Evolutionary conservation across 2,888 invertebrate genomes (phyloP).

Genomic region (Andrena minutula): DNA sequence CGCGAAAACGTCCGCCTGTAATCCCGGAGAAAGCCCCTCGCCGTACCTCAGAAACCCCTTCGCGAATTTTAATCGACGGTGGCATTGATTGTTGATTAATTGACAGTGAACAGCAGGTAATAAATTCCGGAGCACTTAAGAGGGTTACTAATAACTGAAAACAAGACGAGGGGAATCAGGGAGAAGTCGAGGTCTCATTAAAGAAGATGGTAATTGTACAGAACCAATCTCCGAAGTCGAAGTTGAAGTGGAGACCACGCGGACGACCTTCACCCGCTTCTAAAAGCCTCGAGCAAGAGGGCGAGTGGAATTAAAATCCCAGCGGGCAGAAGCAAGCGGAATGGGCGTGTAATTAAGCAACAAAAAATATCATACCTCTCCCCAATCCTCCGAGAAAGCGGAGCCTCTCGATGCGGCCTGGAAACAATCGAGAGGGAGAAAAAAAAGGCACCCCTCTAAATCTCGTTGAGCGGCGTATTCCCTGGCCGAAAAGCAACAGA

Average conservation of each 20-base stretch:
- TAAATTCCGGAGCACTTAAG: neutral
- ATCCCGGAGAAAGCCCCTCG: neutral
- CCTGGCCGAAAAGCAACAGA: neutral
- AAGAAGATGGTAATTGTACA: neutral
- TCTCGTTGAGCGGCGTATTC: conserved; percentile 13
- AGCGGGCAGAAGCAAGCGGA: too few species aligned
- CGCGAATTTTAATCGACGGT: too few species aligned
- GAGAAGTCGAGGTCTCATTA: neutral
- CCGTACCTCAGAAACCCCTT: neutral
- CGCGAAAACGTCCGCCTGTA: conserved; percentile 28
- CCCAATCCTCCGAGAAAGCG: neutral
- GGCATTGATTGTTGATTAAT: too few species aligned
- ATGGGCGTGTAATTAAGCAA: too few species aligned
- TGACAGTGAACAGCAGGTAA: neutral
- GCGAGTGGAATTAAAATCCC: too few species aligned
- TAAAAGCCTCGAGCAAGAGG: too few species aligned
- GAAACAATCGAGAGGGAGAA: conserved; percentile 1
- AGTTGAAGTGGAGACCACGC: neutral
- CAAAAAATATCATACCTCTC: neutral
- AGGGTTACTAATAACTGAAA: neutral
- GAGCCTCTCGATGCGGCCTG: neutral
- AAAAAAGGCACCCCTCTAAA: conserved; percentile 25
- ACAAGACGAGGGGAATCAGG: neutral
- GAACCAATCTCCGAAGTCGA: neutral
- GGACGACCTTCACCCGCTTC: too few species aligned